Conservation (phyloP, 1,140 invertebrate genomes). For the Eulimnadia texana region DNA sequence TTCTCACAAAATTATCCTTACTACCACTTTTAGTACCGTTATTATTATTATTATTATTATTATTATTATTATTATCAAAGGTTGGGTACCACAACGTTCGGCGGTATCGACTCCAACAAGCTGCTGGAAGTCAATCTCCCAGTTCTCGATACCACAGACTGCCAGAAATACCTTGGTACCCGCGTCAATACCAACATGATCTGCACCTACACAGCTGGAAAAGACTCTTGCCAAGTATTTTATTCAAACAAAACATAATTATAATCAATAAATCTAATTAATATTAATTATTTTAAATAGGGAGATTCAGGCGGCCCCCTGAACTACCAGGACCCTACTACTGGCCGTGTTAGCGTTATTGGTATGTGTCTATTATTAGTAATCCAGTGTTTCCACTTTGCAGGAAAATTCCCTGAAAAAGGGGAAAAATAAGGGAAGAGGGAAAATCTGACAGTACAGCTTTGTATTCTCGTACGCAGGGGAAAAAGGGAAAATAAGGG, state of each 20-base stretch:
- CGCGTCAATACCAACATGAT: slow-evolving; percentile 9
- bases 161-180: neutral
- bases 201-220: slow-evolving; percentile 8
- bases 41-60: neutral
- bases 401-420: no score
- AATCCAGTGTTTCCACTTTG: no score
- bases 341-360: neutral
- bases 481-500: no score
- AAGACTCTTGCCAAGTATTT: slow-evolving; percentile 6
- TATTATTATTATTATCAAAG: neutral
- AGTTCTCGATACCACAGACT: slow-evolving; percentile 4
- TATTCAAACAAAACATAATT: neutral
- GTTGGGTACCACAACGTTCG: neutral
- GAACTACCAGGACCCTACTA: slow-evolving; percentile 4
- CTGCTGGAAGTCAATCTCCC: slow-evolving; percentile 8
- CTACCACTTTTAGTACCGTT: neutral
- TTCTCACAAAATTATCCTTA: neutral
- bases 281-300: neutral
- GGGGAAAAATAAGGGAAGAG: no score
- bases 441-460: no score
- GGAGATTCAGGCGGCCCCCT: slow-evolving; percentile 8
- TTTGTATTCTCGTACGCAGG: no score
- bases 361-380: no score
- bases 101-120: neutral
- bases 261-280: neutral